phyloP scores from a whole-genome alignment of 92 coral and sea anemone genomes.

The Epizoanthus scotinus region DNA sequence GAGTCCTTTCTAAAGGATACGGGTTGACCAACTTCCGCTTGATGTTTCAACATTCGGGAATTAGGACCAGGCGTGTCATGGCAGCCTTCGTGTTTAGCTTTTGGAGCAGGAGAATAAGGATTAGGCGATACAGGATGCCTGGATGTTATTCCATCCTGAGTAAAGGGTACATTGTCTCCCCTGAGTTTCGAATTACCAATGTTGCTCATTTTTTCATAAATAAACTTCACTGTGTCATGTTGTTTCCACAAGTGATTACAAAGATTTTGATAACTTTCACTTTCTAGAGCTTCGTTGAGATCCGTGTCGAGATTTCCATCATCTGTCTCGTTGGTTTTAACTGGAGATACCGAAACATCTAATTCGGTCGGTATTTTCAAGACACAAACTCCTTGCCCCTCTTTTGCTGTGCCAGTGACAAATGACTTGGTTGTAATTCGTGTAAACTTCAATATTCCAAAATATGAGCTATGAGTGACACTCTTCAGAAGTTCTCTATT shows the following conservation, averaged over 20 bases:
- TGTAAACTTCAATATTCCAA: slow-evolving; percentile 1
- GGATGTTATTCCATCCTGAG: neutral
- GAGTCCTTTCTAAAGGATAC: neutral
- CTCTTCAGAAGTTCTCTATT: slow-evolving; percentile 21
- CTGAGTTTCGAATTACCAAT: neutral
- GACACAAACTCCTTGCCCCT: slow-evolving; percentile 13
- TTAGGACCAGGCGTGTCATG: neutral
- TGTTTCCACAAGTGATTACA: neutral
- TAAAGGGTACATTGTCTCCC: neutral
- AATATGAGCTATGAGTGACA: slow-evolving; percentile 3
- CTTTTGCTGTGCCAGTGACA: slow-evolving; percentile 26
- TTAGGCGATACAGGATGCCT: slow-evolving; percentile 10
- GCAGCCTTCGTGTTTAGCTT: neutral
- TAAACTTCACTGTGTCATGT: neutral
- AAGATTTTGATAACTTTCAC: slow-evolving; percentile 20
- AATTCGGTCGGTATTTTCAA: slow-evolving; percentile 26
- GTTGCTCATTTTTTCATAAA: slow-evolving; percentile 17
- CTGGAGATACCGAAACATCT: slow-evolving; percentile 14
- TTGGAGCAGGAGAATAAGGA: slow-evolving; percentile 10
- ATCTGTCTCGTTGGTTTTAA: neutral
- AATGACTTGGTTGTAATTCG: neutral
- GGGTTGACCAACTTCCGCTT: neutral
- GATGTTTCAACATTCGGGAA: neutral
- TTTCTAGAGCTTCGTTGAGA: slow-evolving; percentile 7
- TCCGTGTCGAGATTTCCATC: neutral